Evolutionary conservation across 2,113 vertebrate species (phyloP).

Genomic region (Catharus bicknelli): DNA sequence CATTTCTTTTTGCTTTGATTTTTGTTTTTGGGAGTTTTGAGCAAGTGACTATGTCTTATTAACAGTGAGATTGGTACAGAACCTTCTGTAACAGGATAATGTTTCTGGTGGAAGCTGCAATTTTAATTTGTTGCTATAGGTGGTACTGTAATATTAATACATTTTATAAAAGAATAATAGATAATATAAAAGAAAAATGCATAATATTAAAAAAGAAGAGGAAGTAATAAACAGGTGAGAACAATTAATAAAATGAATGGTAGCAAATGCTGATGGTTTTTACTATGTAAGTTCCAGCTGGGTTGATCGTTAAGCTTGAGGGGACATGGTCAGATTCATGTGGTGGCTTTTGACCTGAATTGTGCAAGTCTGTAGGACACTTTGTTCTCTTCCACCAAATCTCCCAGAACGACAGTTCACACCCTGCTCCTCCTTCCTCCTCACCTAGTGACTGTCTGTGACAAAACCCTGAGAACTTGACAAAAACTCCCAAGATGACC

Average conservation of each 20-base stretch:
- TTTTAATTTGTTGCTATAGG: slow-evolving; percentile 65
- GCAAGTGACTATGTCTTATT: neutral
- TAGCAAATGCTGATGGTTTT: neutral
- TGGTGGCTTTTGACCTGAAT: neutral
- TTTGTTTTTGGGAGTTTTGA: neutral
- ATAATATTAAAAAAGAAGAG: neutral
- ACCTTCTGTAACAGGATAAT: neutral
- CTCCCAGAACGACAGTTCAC: neutral
- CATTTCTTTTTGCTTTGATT: neutral
- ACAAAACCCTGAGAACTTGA: neutral
- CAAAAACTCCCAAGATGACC: neutral
- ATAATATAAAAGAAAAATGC: neutral
- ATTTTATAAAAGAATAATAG: neutral
- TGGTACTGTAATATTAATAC: slow-evolving; percentile 63
- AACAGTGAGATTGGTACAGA: neutral
- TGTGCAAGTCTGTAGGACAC: neutral
- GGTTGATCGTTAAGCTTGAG: neutral
- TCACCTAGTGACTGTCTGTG: neutral
- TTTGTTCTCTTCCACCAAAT: neutral
- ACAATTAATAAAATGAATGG: neutral
- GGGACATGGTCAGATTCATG: neutral
- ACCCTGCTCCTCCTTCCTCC: neutral
- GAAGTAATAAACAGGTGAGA: neutral
- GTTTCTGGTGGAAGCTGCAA: slow-evolving; percentile 7
- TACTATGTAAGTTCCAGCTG: neutral